phyloP scores from a whole-genome alignment of 2,888 invertebrate species.

The Polydrusus tereticollis region DNA sequence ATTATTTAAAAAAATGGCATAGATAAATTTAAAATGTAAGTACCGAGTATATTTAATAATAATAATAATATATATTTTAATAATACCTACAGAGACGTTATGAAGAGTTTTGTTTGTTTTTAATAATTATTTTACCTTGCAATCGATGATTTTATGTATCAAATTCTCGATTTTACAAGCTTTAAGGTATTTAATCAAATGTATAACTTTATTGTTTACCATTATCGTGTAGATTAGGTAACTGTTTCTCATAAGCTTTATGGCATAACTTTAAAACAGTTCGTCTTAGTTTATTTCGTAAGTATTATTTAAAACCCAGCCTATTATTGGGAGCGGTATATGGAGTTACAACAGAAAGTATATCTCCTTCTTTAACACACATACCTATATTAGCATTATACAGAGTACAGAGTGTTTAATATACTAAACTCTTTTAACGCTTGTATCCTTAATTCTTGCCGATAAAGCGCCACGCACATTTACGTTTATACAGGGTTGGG shows the following conservation, averaged over 20 bases:
- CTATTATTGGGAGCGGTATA: conserved; percentile 44
- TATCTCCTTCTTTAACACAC: conserved; percentile 32
- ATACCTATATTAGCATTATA: conserved; percentile 25
- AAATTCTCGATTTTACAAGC: neutral
- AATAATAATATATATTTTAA: too few relatives aligned
- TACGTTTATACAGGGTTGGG: too few relatives aligned
- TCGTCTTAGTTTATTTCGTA: conserved; percentile 42
- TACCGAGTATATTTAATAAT: too few relatives aligned
- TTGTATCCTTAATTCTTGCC: too few relatives aligned
- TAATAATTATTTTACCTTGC: too few relatives aligned
- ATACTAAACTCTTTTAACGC: too few relatives aligned
- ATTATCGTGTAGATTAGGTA: neutral
- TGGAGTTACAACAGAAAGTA: conserved; percentile 29
- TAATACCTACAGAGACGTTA: too few relatives aligned
- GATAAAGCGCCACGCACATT: too few relatives aligned
- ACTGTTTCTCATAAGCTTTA: conserved; percentile 21
- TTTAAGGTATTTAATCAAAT: neutral
- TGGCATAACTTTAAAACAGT: conserved; percentile 38
- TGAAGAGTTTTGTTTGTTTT: too few relatives aligned
- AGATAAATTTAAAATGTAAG: too few relatives aligned
- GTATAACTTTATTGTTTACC: conserved; percentile 2
- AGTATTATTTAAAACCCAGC: conserved; percentile 47
- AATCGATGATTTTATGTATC: too few relatives aligned
- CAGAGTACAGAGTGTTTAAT: neutral
- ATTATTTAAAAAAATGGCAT: neutral